Conservation (phyloP, 37 sponge, comb jelly and placozoan genomes). For the Oopsacas minuta region DNA sequence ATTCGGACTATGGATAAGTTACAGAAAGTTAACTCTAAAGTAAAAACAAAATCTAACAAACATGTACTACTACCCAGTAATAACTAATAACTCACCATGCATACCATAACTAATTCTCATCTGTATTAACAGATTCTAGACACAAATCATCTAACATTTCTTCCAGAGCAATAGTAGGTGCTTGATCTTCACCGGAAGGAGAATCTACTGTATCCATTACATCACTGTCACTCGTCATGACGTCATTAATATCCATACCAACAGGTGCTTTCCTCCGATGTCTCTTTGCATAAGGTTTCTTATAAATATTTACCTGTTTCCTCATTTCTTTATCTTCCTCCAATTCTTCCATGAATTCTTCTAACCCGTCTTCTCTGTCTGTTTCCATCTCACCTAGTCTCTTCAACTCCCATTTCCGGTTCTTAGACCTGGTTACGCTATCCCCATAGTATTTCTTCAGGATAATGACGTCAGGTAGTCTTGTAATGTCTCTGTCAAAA, state of each 20-base stretch:
- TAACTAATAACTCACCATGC: no score
- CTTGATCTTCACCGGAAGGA: constrained; percentile 24
- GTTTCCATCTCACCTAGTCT: constrained; percentile 26
- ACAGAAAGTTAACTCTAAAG: no score
- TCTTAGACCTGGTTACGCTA: constrained; percentile 49
- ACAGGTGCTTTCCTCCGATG: background rate
- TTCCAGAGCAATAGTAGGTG: constrained; percentile 67
- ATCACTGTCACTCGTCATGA: background rate
- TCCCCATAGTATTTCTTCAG: constrained; percentile 91
- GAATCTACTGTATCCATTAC: background rate
- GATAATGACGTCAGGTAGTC: constrained; percentile 36
- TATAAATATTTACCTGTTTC: constrained; percentile 76
- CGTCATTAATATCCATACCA: background rate
- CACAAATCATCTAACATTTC: constrained; percentile 77
- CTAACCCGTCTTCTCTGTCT: background rate
- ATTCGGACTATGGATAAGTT: no score
- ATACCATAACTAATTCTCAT: background rate
- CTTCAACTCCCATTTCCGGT: constrained; percentile 81
- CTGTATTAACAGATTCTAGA: constrained; percentile 20
- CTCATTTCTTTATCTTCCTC: constrained; percentile 68
- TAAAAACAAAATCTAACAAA: background rate
- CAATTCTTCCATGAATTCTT: constrained; percentile 73
- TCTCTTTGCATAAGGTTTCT: constrained; percentile 1
- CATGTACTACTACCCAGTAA: background rate
- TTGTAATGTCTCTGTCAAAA: background rate